A percentile compares a stretch with the other conserved stretches of the same genome.
These are phyloP conservation scores for Philypnodon macrostomus DNA, from an alignment of 2,797 vertebrate genomes.

Conservation along the genomic window DNA sequence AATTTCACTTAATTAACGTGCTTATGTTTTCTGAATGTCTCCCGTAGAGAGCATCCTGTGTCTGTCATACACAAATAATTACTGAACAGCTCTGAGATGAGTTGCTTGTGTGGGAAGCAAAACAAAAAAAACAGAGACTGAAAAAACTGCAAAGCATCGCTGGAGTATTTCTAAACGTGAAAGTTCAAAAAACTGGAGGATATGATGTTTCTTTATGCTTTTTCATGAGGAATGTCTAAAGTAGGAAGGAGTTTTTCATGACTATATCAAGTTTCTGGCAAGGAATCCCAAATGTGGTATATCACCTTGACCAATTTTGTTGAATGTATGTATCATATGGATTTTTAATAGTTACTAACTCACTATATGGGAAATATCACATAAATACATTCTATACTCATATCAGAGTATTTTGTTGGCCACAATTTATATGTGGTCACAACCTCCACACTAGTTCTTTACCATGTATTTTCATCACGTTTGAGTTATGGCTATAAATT, in stretches of 20 bases:
- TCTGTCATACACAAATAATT: conserved; percentile 76
- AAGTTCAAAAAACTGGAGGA: conserved; percentile 7
- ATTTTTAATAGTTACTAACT: too few species aligned
- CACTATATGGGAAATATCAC: too few species aligned
- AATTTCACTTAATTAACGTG: conserved; percentile 73
- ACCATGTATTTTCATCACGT: too few species aligned
- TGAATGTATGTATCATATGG: too few species aligned
- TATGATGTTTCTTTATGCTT: conserved; percentile 11
- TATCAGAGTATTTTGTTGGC: too few species aligned
- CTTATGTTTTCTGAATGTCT: conserved; percentile 63
- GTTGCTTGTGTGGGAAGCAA: conserved; percentile 57
- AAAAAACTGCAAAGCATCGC: conserved; percentile 49
- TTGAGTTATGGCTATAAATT: too few species aligned
- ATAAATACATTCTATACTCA: too few species aligned
- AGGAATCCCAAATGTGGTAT: neutral
- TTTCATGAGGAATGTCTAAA: conserved; percentile 12
- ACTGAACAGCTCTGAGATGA: conserved; percentile 57
- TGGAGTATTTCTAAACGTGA: conserved; percentile 15
- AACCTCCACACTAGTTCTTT: too few species aligned
- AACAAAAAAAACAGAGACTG: conserved; percentile 45
- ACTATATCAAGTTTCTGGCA: neutral
- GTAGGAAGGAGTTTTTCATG: neutral
- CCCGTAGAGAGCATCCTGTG: conserved; percentile 56
- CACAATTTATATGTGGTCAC: too few species aligned
- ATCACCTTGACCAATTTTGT: neutral